A percentile compares a stretch with the other conserved stretches of the same genome.
These are phyloP conservation scores for Camelus bactrianus DNA, from an alignment of 2,113 vertebrate genomes.

Conservation along the genomic window DNA sequence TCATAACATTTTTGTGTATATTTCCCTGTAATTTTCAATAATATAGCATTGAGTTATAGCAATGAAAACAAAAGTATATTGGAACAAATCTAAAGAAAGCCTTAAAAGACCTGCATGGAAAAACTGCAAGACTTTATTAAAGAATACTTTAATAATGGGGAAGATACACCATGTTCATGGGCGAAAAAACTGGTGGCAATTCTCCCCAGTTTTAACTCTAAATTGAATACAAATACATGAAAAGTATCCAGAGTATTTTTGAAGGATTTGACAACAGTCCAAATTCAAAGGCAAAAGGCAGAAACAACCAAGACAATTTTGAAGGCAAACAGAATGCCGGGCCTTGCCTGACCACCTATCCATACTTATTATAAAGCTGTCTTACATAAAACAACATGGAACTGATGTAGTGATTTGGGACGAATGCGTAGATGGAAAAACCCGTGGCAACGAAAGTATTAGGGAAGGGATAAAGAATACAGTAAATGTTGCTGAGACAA, in stretches of 20 bases:
- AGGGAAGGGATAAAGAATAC: background rate
- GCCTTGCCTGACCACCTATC: background rate
- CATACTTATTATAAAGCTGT: background rate
- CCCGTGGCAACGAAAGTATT: background rate
- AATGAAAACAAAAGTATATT: background rate
- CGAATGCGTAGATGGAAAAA: background rate
- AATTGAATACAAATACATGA: background rate
- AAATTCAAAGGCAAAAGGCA: constrained; percentile 36
- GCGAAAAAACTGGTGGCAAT: background rate
- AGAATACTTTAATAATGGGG: background rate
- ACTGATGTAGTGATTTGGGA: background rate
- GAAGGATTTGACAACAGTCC: background rate
- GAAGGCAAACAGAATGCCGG: background rate
- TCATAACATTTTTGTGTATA: too few species aligned
- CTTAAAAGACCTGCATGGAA: background rate
- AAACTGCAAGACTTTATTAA: constrained; percentile 7
- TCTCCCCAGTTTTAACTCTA: constrained; percentile 7
- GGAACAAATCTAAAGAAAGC: constrained; percentile 9
- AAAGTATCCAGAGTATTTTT: background rate
- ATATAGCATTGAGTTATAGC: background rate
- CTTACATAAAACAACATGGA: background rate
- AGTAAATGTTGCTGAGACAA: background rate
- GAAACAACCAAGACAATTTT: background rate
- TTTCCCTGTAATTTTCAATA: background rate
- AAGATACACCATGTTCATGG: background rate